Percentiles rank a stretch among this genome's conserved stretches.
Conservation (phyloP, 2,888 invertebrate species). For the Acleris holmiana region DNA sequence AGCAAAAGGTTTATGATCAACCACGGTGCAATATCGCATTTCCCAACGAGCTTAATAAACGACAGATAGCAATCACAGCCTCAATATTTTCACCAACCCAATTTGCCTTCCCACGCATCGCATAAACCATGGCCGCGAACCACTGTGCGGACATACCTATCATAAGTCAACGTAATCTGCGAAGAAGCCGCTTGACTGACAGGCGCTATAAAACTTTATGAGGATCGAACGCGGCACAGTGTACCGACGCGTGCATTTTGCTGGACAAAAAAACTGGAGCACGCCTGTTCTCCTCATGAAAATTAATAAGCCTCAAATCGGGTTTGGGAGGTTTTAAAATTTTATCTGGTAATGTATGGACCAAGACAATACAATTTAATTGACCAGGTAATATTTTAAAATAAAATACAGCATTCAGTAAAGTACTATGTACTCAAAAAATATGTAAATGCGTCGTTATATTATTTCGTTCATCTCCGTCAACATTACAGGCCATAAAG, state of each 20-base stretch:
- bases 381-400: not conserved
- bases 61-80: slow-evolving; percentile 33
- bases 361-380: no score
- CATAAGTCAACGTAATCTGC: slow-evolving; percentile 50
- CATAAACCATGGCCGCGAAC: slow-evolving; percentile 37
- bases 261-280: slow-evolving; percentile 67
- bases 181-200: slow-evolving; percentile 47
- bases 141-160: slow-evolving; percentile 48
- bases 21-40: slow-evolving; percentile 19
- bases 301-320: slow-evolving; percentile 65
- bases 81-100: slow-evolving; percentile 39
- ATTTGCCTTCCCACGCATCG: slow-evolving; percentile 42
- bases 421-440: not conserved
- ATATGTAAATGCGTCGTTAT: not conserved
- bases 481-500: not conserved
- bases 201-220: slow-evolving; percentile 65
- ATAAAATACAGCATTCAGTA: not conserved
- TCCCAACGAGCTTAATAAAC: slow-evolving; percentile 19
- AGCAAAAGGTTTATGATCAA: not conserved
- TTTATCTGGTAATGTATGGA: not conserved
- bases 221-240: slow-evolving; percentile 57
- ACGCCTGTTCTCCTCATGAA: slow-evolving; percentile 63
- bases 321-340: slow-evolving; percentile 32
- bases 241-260: slow-evolving; percentile 43
- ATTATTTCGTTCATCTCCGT: not conserved